Base-by-base conservation (phyloP, 2,888 invertebrate species). In the Thecocarcelia acutangulata region DNA sequence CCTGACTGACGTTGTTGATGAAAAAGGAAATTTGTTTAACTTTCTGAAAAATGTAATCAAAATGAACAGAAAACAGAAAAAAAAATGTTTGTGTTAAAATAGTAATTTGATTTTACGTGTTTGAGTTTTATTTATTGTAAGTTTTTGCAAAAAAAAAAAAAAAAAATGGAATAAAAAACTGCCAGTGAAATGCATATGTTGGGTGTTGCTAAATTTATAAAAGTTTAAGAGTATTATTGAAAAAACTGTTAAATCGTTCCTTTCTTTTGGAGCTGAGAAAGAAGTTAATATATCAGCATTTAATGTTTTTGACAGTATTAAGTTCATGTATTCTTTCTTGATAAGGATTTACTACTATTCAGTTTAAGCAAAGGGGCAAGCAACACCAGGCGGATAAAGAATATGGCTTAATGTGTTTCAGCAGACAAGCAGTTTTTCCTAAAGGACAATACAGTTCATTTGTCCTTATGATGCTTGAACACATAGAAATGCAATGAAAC, bases 11-110 rank as follows among this genome's bases (percentile, higher is more conserved):
- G 75, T 61, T 44, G 52, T 24, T 15, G 52, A 46, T 37, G 59
- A 50, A 85, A 83, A 66, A 86, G 89, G 88, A 88, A 88, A 88
- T 89, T 87, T 87, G 85, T 85, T 86, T 85, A 85, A 87, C 88
- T 89, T 89, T 88, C 88, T 88, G 88, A 86, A 86, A 88, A 88
- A 86, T 87, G 87, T 85, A 72, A 77, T 77, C 33, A 42, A 72
- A 72, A 42, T 70, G 28, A 59, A 68, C 19, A 48, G 8, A 48
- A 19, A 63, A 40, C 12, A 33, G 37, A 52, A 50, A 58, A 8
- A 42, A 52, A 44, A 52, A 24, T 74, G 24, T 59, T 42, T 75
- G 40, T 58, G 40, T 66, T 24, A n/a, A 58, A 74, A 58, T 72
- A 50, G 17, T 48, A 75, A 58, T 66, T 28, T 66, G 58, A 42